phyloP scores from a whole-genome alignment of 2,113 vertebrate species.

The Syngnathus typhle region DNA sequence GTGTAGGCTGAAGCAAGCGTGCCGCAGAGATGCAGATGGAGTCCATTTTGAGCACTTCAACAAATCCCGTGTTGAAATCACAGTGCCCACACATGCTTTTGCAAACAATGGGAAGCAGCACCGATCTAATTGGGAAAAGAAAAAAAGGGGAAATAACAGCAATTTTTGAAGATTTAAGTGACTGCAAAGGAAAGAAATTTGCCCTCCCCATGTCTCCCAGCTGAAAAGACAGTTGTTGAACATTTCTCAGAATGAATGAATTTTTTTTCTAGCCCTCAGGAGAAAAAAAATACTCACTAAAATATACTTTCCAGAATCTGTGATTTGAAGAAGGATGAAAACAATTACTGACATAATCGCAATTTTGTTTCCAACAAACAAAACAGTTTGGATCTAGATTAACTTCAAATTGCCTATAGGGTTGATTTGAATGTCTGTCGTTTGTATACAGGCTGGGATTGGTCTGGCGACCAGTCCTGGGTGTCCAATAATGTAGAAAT shows the following conservation, averaged over 20 bases:
- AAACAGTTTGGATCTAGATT: neutral
- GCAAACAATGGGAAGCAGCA: conserved; percentile 24
- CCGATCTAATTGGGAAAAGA: conserved; percentile 1
- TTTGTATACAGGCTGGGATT: too few relatives aligned
- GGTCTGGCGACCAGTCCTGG: too few relatives aligned
- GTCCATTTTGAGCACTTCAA: conserved; percentile 12
- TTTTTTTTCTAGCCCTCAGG: conserved; percentile 16
- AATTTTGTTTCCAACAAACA: neutral
- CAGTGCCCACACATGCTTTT: neutral
- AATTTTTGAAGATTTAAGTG: conserved; percentile 54
- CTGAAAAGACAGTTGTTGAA: conserved; percentile 33
- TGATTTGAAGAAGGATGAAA: neutral
- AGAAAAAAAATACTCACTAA: neutral
- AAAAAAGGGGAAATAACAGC: conserved; percentile 24
- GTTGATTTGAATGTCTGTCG: too few relatives aligned
- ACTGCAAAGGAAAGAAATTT: conserved; percentile 49
- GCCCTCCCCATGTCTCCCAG: conserved; percentile 34
- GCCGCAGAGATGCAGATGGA: conserved; percentile 1
- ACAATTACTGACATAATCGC: neutral
- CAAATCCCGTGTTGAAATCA: conserved; percentile 22
- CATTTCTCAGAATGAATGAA: conserved; percentile 37
- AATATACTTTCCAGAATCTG: conserved; percentile 2
- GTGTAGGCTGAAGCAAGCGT: neutral
- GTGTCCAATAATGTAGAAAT: neutral
- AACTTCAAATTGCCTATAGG: too few relatives aligned